Conservation (phyloP, 2,888 invertebrate species). For the Rhorus exstirpatorius region DNA sequence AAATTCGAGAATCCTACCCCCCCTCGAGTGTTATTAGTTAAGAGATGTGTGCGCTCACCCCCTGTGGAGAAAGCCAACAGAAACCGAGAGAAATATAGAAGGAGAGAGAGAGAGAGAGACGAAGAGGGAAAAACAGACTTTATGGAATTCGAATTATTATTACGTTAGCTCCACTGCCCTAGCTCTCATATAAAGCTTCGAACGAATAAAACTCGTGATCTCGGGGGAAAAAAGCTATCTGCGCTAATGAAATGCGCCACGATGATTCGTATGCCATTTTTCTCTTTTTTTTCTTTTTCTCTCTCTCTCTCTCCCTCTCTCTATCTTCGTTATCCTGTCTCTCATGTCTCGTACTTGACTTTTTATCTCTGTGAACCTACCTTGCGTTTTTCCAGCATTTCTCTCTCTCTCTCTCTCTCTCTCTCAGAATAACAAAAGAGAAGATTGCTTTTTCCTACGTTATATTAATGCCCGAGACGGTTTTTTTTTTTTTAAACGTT, state of each 20-base stretch:
- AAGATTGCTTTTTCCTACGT: constrained; percentile 66
- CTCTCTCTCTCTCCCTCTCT: constrained; percentile 26
- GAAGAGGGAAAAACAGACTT: constrained; percentile 23
- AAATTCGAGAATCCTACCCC: constrained; percentile 53
- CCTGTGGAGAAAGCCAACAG: constrained; percentile 49
- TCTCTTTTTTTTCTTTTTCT: constrained; percentile 29
- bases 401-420: constrained; percentile 14
- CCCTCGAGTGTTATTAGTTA: constrained; percentile 51
- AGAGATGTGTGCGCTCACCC: constrained; percentile 42
- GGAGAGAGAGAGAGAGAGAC: neutral
- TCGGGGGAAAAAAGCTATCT: constrained; percentile 64
- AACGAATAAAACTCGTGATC: constrained; percentile 47
- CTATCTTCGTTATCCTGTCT: constrained; percentile 1
- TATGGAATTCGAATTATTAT: constrained; percentile 67
- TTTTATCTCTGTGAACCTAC: constrained; percentile 8
- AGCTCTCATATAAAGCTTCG: constrained; percentile 46
- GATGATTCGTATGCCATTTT: constrained; percentile 63
- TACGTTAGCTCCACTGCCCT: constrained; percentile 48
- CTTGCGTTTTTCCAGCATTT: neutral
- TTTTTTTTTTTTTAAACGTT: constrained; percentile 38
- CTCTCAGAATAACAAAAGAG: constrained; percentile 51
- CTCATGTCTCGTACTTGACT: constrained; percentile 34
- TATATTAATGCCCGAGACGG: constrained; percentile 62
- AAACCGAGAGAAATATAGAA: constrained; percentile 24
- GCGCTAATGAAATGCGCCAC: constrained; percentile 70